Percentiles rank a stretch among this genome's conserved stretches.
Evolutionary conservation across 2,113 vertebrate genomes (phyloP).

Genomic region (Pedionomus torquatus): DNA sequence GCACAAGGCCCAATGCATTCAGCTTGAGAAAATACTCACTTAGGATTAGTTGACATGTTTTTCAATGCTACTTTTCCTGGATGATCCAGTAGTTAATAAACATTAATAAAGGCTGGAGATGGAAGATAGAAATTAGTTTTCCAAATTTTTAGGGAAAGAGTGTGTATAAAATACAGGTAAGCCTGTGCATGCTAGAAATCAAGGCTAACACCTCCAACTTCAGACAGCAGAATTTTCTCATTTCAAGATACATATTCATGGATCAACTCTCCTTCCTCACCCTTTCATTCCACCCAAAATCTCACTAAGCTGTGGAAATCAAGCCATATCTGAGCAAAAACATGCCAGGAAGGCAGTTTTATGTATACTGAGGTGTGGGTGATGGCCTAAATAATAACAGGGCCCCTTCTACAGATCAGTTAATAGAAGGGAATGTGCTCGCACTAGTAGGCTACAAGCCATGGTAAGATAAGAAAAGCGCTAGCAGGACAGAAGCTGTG

Average conservation of each 20-base stretch:
- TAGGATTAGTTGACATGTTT: background rate
- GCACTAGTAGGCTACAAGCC: no score
- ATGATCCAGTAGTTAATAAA: background rate
- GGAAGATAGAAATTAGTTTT: background rate
- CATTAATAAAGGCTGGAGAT: background rate
- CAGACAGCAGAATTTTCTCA: background rate
- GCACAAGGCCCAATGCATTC: background rate
- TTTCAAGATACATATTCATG: background rate
- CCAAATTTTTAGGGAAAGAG: background rate
- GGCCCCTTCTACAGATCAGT: no score
- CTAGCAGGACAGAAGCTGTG: no score
- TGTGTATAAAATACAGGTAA: background rate
- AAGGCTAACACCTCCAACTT: background rate
- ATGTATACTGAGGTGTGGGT: background rate
- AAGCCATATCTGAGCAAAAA: background rate
- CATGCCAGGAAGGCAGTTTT: background rate
- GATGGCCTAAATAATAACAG: no score
- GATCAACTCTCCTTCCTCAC: background rate
- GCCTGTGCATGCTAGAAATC: background rate
- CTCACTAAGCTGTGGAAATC: background rate
- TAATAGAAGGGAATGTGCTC: no score
- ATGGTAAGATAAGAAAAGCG: no score
- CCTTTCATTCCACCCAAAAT: background rate
- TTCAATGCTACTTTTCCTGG: background rate
- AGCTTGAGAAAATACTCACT: background rate